Conservation (phyloP, 2,113 vertebrate genomes). For the Arvicanthis niloticus region DNA sequence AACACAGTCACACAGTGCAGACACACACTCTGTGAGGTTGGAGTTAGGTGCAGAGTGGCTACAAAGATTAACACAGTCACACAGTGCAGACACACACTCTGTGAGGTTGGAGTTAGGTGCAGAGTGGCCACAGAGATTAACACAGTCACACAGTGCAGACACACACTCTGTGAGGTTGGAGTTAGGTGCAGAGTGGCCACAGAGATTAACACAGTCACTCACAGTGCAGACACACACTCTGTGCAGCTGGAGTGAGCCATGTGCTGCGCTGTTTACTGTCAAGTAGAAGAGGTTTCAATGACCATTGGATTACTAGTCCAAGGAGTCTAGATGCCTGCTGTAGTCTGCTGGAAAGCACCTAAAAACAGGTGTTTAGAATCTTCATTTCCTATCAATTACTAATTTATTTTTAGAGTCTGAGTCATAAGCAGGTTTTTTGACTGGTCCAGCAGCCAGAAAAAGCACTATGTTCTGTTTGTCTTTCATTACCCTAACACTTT, state of each 20-base stretch:
- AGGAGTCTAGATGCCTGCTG: conserved; percentile 15
- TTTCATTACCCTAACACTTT: not conserved
- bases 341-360: not conserved
- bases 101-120: not conserved
- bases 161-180: not conserved
- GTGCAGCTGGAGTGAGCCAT: not conserved
- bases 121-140: not conserved
- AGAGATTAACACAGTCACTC: conserved; percentile 17
- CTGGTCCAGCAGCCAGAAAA: not conserved
- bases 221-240: conserved; percentile 27
- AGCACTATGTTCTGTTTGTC: not conserved
- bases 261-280: not conserved
- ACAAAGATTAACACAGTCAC: conserved; percentile 14
- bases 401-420: not conserved
- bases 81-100: conserved; percentile 12
- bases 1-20: conserved; percentile 36
- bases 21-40: not conserved
- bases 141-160: conserved; percentile 39
- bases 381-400: conserved; percentile 34
- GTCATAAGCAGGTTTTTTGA: conserved; percentile 31
- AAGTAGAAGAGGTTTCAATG: not conserved
- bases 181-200: not conserved
- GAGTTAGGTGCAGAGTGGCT: not conserved
- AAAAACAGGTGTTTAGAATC: not conserved
- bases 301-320: not conserved